Evolutionary conservation across 2,888 invertebrate species (phyloP), one percentile per base, ranked within the genome.

Genomic region (Celastrina argiolus): DNA sequence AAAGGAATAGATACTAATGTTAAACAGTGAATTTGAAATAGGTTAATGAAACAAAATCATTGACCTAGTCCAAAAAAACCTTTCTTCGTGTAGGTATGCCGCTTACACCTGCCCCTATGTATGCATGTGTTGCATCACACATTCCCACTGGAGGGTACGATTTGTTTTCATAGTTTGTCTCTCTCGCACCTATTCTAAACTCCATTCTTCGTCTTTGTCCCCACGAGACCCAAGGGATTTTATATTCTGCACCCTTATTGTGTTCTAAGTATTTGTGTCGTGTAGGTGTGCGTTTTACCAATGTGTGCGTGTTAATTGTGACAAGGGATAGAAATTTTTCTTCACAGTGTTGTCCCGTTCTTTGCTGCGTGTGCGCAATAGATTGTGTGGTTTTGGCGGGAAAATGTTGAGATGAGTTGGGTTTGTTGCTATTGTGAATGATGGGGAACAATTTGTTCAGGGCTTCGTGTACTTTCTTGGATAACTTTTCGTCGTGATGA

Each of bases 171-270:
- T 79, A 73, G 72, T 80, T 68, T 72, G 71, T 87, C 85, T 78
- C 79, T 80, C 76, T 87, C 81, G 69, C 74, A 72, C 80, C 66
- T 68, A 69, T 70, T 71, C 65, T 61, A 34, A 66, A 69, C 72
- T 71, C 63, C 56, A 67, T 68, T 64, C 71, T 71, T 72, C 76
- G 76, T 87, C 84, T 79, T 81, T 78, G 76, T 85, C 78, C 75
- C 80, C 81, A 81, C 56, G 22, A 34, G n/a, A 26, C 65, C 83
- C 84, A 83, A 77, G 81, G 80, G 80, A 83, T 85, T 85, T 85
- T 84, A 80, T 84, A 76, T 81, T 84, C 83, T 81, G 81, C 84
- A 85, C 88, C 88, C 90, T 85, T 87, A 85, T 82, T 84, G 79
- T 75, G 73, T 72, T 70, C 74, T 83, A 83, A 80, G 83, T 81